phyloP scores from a whole-genome alignment of 2,797 vertebrate species.

The Ctenosaura bakeri region DNA sequence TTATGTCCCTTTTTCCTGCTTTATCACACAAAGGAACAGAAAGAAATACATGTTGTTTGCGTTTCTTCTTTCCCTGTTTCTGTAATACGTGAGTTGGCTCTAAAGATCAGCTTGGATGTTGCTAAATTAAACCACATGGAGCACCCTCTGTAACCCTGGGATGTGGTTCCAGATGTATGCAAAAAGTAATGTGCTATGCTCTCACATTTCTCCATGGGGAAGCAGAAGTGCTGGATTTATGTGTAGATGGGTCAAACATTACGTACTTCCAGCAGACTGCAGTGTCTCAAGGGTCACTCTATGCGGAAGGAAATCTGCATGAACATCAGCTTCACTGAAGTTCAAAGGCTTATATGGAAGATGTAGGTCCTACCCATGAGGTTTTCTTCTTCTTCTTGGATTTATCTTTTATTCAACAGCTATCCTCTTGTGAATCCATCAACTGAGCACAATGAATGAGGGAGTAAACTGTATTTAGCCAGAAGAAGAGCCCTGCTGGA shows the following conservation, averaged over 20 bases:
- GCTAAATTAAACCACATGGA: neutral
- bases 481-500: neutral
- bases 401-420: neutral
- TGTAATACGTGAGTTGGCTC: neutral
- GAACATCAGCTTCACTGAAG: neutral
- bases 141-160: neutral
- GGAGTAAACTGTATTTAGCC: neutral
- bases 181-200: neutral
- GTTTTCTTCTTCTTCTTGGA: neutral
- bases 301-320: no score
- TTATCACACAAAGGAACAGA: neutral
- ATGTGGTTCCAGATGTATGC: neutral
- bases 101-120: neutral
- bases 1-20: neutral
- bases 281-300: neutral
- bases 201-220: neutral
- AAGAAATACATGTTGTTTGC: neutral
- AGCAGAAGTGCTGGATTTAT: neutral
- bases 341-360: neutral
- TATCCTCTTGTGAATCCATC: neutral
- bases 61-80: neutral
- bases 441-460: neutral
- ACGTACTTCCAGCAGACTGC: neutral
- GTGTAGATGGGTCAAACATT: neutral
- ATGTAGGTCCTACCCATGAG: neutral